These are phyloP conservation scores for Gastracanthus pulcherrimus DNA, from an alignment of 2,888 invertebrate species.

Conservation along the genomic window DNA sequence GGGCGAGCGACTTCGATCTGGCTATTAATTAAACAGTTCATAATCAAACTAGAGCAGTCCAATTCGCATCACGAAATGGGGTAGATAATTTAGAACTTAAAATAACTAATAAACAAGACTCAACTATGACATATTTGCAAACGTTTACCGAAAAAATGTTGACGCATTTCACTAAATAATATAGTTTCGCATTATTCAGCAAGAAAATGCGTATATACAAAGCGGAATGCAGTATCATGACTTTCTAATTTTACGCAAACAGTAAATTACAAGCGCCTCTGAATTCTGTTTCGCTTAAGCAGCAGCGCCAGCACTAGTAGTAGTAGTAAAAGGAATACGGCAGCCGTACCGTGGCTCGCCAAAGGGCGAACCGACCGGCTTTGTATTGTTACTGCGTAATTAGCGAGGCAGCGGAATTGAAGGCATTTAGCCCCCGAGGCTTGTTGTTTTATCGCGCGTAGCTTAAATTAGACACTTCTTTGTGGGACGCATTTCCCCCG, in stretches of 20 bases:
- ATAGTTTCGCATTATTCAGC: no score
- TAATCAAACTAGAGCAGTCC: slow-evolving; percentile 10
- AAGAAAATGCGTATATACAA: background rate
- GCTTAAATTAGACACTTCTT: slow-evolving; percentile 48
- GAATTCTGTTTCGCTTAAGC: slow-evolving; percentile 39
- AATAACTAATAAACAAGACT: background rate
- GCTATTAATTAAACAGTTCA: slow-evolving; percentile 14
- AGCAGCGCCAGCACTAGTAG: background rate
- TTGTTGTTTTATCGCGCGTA: slow-evolving; percentile 40
- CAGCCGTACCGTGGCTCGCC: background rate
- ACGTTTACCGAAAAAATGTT: background rate
- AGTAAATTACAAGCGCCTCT: slow-evolving; percentile 37
- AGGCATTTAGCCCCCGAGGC: slow-evolving; percentile 24
- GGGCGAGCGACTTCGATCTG: background rate
- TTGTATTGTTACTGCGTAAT: slow-evolving; percentile 47
- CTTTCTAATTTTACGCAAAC: slow-evolving; percentile 17
- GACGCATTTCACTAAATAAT: background rate
- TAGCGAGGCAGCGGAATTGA: slow-evolving; percentile 32
- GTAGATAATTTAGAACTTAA: background rate
- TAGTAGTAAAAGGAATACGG: slow-evolving; percentile 11
- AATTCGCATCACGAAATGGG: background rate
- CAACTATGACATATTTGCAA: background rate
- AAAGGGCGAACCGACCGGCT: slow-evolving; percentile 10
- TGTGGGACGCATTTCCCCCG: slow-evolving; percentile 17
- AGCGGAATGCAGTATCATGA: background rate